Conservation (phyloP, 2,888 invertebrate genomes). For the Zeuzera pyrina region DNA sequence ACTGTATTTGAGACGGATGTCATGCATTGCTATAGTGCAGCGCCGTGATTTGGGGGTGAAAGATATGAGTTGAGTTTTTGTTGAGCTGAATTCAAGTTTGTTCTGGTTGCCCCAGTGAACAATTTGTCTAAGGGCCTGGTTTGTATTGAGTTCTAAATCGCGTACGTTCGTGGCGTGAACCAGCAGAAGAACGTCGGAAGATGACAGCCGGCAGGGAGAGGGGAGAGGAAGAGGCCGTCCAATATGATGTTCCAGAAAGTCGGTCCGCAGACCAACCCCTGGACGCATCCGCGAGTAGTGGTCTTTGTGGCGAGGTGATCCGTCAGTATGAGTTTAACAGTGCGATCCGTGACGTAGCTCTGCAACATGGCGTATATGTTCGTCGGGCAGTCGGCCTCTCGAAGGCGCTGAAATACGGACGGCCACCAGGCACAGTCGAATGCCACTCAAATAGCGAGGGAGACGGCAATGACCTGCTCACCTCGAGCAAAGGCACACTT, state of each 20-base stretch:
- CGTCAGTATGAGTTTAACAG: too few species aligned
- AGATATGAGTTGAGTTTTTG: too few species aligned
- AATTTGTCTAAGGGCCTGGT: background rate
- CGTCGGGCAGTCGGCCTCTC: background rate
- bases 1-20: background rate
- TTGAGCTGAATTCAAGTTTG: background rate
- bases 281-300: too few species aligned
- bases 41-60: too few species aligned
- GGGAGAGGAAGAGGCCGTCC: background rate
- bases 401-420: background rate
- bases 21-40: background rate
- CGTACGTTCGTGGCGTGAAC: background rate
- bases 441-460: too few species aligned
- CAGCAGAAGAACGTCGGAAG: background rate
- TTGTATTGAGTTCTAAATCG: background rate
- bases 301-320: too few species aligned
- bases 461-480: too few species aligned
- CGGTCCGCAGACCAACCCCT: too few species aligned
- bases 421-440: too few species aligned
- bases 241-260: too few species aligned
- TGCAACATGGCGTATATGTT: background rate
- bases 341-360: too few species aligned
- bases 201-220: too few species aligned
- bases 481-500: background rate
- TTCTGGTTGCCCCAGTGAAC: background rate